phyloP scores from a whole-genome alignment of 2,797 vertebrate genomes.

The Enteromius paludinosus region DNA sequence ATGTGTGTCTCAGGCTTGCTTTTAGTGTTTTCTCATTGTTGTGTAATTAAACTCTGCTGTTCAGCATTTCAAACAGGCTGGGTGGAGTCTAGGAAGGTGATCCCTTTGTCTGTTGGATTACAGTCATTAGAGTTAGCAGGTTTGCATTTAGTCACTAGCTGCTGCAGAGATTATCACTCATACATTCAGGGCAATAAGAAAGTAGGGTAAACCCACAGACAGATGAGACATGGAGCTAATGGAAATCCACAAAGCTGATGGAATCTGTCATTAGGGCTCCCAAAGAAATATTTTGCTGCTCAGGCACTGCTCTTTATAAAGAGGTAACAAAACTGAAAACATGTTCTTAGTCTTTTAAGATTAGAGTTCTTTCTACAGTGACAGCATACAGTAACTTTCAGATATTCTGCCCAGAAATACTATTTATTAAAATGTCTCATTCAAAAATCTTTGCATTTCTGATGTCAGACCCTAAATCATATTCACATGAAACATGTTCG shows the following conservation, averaged over 20 bases:
- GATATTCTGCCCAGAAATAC: neutral
- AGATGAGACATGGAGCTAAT: slow-evolving; percentile 10
- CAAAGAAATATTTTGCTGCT: neutral
- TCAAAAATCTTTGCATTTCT: neutral
- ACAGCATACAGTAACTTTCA: neutral
- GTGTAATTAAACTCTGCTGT: neutral
- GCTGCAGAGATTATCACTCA: slow-evolving; percentile 66
- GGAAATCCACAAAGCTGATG: slow-evolving; percentile 13
- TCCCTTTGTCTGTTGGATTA: slow-evolving; percentile 75
- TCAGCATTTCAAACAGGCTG: neutral
- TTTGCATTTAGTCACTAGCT: slow-evolving; percentile 58
- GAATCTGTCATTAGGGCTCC: slow-evolving; percentile 2
- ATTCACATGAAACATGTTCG: too few species aligned
- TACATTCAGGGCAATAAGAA: slow-evolving; percentile 30
- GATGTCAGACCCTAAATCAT: neutral
- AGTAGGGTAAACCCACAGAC: slow-evolving; percentile 33
- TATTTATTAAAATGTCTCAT: neutral
- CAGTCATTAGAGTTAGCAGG: slow-evolving; percentile 73
- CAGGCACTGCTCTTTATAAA: neutral
- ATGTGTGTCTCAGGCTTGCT: neutral
- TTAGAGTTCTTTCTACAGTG: neutral
- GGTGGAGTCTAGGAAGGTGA: slow-evolving; percentile 58
- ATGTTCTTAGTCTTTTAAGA: neutral
- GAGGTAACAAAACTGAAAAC: neutral
- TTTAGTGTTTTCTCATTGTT: slow-evolving; percentile 5